Percentiles rank a stretch among this genome's conserved stretches.
phyloP scores from a whole-genome alignment of 2,113 vertebrate genomes.

The Saccopteryx leptura region DNA sequence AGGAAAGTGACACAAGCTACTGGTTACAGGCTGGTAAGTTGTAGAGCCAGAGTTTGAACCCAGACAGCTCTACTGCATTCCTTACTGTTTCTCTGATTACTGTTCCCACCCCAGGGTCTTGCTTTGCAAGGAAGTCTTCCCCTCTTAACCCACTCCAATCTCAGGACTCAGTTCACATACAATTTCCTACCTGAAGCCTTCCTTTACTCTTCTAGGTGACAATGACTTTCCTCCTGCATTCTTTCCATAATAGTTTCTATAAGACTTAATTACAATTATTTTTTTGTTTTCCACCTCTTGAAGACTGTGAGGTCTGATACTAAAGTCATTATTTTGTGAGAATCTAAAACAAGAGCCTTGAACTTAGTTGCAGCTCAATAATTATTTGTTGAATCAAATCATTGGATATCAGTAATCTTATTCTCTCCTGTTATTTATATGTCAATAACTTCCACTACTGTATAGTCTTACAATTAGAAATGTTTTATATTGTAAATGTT shows the following conservation, averaged over 20 bases:
- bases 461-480: not conserved
- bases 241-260: not conserved
- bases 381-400: not conserved
- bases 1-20: not conserved
- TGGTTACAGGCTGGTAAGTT: not conserved
- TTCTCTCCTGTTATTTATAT: not conserved
- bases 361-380: not conserved
- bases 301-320: not conserved
- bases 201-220: not conserved
- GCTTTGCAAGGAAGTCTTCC: not conserved
- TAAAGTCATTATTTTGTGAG: conserved; percentile 29
- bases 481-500: not conserved
- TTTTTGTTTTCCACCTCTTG: not conserved
- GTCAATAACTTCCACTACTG: not conserved
- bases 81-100: not conserved
- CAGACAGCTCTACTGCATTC: not conserved
- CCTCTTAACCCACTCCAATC: not conserved
- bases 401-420: not conserved
- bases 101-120: not conserved
- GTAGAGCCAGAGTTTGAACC: not conserved
- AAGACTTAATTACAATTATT: not conserved
- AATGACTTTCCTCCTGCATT: not conserved
- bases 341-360: conserved; percentile 3
- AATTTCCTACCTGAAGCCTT: not conserved
- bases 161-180: not conserved